Evolutionary conservation across 2,797 vertebrate species (phyloP).

Genomic region (Yasuhikotakia modesta): DNA sequence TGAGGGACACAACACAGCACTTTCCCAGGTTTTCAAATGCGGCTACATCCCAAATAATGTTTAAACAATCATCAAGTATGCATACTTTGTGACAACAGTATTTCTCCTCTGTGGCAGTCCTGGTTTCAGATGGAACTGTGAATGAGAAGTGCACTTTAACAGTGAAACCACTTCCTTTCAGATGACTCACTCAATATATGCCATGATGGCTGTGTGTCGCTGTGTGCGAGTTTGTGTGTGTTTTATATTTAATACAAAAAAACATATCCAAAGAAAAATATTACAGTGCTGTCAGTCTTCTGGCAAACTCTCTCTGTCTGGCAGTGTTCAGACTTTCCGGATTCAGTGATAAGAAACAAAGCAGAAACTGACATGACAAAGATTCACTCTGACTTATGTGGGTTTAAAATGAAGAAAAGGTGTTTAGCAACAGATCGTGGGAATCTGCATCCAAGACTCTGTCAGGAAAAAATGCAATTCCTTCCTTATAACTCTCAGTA

Average conservation of each 20-base stretch:
- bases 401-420: not conserved
- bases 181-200: conserved; percentile 44
- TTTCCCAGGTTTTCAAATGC: not conserved
- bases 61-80: not conserved
- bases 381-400: not conserved
- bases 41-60: not conserved
- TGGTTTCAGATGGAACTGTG: conserved; percentile 37
- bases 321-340: not conserved
- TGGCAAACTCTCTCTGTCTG: not conserved
- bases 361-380: not conserved
- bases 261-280: conserved; percentile 40
- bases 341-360: not conserved
- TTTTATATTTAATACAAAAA: conserved; percentile 17
- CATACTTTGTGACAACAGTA: conserved; percentile 6
- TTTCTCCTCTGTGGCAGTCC: conserved; percentile 30
- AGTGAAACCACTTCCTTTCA: conserved; percentile 44
- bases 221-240: conserved; percentile 12
- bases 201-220: conserved; percentile 24
- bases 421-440: not conserved
- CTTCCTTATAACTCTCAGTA: not conserved
- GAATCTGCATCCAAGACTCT: not conserved
- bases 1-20: not conserved
- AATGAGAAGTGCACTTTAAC: conserved; percentile 45
- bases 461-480: not conserved
- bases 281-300: not conserved